phyloP scores from a whole-genome alignment of 2,888 invertebrate genomes.

The Rhagophthalmus giganteus region DNA sequence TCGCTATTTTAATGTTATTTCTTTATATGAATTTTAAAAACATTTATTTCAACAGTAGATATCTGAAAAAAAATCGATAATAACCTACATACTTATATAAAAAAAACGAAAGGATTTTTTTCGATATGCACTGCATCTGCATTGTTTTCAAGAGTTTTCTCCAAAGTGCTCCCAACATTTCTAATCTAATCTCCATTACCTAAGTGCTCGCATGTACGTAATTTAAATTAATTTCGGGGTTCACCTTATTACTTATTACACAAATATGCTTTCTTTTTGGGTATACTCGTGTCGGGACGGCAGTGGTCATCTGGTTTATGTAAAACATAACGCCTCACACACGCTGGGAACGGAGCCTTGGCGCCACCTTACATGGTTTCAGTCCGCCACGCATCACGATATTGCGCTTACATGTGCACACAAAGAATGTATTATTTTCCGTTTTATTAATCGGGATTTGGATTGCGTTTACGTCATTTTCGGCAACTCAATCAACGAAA shows the following conservation, averaged over 20 bases:
- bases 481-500: no score
- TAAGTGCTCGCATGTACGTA: background rate
- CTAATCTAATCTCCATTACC: background rate
- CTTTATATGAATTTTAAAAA: no score
- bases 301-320: slow-evolving; percentile 39
- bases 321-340: slow-evolving; percentile 36
- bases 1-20: no score
- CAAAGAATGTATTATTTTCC: slow-evolving; percentile 29
- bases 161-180: no score
- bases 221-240: background rate
- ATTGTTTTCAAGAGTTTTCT: no score
- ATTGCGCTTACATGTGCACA: slow-evolving; percentile 23
- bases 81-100: no score
- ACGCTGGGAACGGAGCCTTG: slow-evolving; percentile 36
- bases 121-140: background rate
- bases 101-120: no score
- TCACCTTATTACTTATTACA: slow-evolving; percentile 21
- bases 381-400: slow-evolving; percentile 25
- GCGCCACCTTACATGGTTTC: slow-evolving; percentile 37
- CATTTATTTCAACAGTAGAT: no score
- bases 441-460: slow-evolving; percentile 5
- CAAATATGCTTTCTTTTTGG: slow-evolving; percentile 22
- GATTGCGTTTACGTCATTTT: background rate
- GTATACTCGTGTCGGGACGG: slow-evolving; percentile 21
- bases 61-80: no score